Base-by-base conservation (phyloP, 2,797 vertebrate genomes). In the Coranthus polyacanthus region DNA sequence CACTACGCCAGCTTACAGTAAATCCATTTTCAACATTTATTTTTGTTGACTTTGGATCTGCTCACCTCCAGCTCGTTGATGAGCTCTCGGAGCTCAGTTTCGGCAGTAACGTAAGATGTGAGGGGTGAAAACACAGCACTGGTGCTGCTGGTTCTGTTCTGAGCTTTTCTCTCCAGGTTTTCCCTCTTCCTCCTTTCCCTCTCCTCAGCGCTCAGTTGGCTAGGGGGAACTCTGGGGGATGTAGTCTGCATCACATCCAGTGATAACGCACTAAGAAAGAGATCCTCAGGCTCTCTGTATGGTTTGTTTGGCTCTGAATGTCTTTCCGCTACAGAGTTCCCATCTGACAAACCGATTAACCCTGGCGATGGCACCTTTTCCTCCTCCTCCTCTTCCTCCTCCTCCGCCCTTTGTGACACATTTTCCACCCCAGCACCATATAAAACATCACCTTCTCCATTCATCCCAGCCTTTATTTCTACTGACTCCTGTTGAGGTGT, bases 31-130 rank as follows among this genome's bases (percentile, higher is more conserved):
- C 57, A 72, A 41, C 32, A 13, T 12, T 17, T 12, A 11, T 34
- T 18, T 3, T 20, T 2, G 18, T 7, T 5, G 6, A 20, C 12
- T 44, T 47, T 52, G 15, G 12, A 3, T 68, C 29, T 39, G 12
- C 85, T 91, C 61, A 99, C 98, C 97, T 98, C 90, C 59, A 99
- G 89, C 81, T 97, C 97, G 37, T 87, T 43, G 91, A 98, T 93
- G 70, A 99, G 93, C 50, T 95, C 95, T 70, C 51, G 56, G 6
- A 99, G 95, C 69, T 99, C 95, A 0, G 97, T 98, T 85, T 97
- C 94, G 6, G 96, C 94, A 0, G 96, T 98, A 71, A 99, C 93
- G 50, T 94, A 94, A 24, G 94, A 98, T 0, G 97, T 99, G 69
- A 99, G 69, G 3, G 97, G 95, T 21, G 93, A 95, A 86, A 96